These are phyloP conservation scores for Hypomecis punctinalis DNA, from an alignment of 2,888 invertebrate species.

Conservation along the genomic window DNA sequence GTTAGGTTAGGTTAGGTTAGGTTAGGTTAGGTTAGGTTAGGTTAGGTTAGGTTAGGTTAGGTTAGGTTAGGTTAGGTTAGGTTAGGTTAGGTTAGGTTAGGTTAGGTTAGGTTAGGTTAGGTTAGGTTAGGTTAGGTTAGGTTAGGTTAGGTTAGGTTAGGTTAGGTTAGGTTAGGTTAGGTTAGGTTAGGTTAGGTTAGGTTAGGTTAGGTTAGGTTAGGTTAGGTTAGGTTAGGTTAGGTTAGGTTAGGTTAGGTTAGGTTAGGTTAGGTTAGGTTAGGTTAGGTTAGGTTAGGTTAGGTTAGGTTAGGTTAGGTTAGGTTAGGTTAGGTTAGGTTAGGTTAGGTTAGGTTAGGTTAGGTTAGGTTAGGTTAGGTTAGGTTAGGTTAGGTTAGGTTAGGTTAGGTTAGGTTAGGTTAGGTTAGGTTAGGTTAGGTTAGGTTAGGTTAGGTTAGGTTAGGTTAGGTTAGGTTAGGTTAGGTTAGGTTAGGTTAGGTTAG, in stretches of 20 bases:
- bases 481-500: conserved; percentile 19
- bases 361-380: conserved; percentile 19
- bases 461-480: conserved; percentile 19
- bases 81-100: conserved; percentile 23
- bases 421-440: conserved; percentile 19
- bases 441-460: conserved; percentile 19
- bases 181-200: conserved; percentile 22
- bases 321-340: conserved; percentile 19
- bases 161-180: conserved; percentile 23
- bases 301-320: conserved; percentile 20
- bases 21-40: conserved; percentile 24
- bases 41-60: conserved; percentile 23
- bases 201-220: conserved; percentile 21
- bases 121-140: conserved; percentile 23
- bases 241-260: conserved; percentile 18
- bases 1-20: conserved; percentile 26
- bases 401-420: conserved; percentile 19
- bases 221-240: conserved; percentile 21
- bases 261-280: conserved; percentile 21
- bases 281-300: conserved; percentile 21
- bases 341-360: conserved; percentile 19
- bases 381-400: conserved; percentile 19
- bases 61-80: conserved; percentile 22
- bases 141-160: conserved; percentile 23
- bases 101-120: conserved; percentile 23